A percentile compares a stretch with the other conserved stretches of the same genome.
Conservation (phyloP, 30 jellyfish, hydroid and myxozoan genomes). For the Phacellophora camtschatica region DNA sequence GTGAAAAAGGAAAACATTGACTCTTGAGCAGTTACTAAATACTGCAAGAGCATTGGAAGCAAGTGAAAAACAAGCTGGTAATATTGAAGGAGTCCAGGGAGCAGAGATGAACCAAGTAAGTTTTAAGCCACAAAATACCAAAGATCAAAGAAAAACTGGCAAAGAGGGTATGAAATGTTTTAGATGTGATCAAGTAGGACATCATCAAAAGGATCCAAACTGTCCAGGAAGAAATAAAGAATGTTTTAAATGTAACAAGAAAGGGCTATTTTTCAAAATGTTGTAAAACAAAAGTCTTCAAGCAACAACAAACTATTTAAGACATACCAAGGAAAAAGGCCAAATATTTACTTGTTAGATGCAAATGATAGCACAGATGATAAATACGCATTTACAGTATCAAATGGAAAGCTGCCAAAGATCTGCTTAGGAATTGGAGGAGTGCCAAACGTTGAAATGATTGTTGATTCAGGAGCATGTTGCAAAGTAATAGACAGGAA, state of each 20-base stretch:
- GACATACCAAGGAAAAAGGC: constrained; percentile 27
- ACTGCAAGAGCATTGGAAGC: constrained; percentile 53
- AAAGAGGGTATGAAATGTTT: constrained; percentile 5
- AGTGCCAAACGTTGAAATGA: constrained; percentile 23
- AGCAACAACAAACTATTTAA: constrained; percentile 10
- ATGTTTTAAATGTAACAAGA: not conserved
- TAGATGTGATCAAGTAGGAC: constrained; percentile 27
- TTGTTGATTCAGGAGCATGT: constrained; percentile 63
- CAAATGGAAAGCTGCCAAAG: constrained; percentile 28
- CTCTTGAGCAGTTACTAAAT: constrained; percentile 8
- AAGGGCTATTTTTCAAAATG: constrained; percentile 1
- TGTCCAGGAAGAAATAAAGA: constrained; percentile 35
- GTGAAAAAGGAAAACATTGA: constrained; percentile 20
- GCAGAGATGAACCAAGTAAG: constrained; percentile 20
- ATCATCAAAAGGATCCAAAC: constrained; percentile 5
- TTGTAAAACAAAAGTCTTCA: not conserved
- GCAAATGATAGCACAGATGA: constrained; percentile 46
- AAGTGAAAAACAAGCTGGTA: constrained; percentile 25
- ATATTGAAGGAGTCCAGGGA: constrained; percentile 1
- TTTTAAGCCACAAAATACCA: constrained; percentile 5
- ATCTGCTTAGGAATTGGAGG: constrained; percentile 29
- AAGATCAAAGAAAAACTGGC: constrained; percentile 8
- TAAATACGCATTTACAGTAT: constrained; percentile 21
- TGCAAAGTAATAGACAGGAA: constrained; percentile 39
- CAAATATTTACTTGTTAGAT: constrained; percentile 6